Base-by-base conservation (phyloP, 2,797 vertebrate genomes). In the Siniperca undulata region DNA sequence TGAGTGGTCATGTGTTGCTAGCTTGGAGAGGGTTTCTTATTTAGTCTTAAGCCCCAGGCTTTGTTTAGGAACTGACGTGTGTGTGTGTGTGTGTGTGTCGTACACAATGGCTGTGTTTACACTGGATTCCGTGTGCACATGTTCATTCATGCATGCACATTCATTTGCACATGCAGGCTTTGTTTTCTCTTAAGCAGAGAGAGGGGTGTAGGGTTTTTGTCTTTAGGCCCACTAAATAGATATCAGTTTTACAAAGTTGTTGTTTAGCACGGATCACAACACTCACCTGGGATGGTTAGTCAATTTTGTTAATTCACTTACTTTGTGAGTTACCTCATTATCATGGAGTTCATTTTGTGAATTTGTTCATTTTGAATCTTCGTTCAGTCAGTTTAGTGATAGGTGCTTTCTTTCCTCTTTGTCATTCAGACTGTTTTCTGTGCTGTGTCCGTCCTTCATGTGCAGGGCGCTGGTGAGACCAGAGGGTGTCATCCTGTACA, bases 71-170 rank as follows among this genome's bases (percentile, higher is more conserved):
- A 78, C 74, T 77, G 67, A 84, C 74, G 72, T 84, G 80, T 84
- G 80, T 81, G 81, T 79, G 80, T 70, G 67, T 78, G 79, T 70
- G 79, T 80, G 86, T 89, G 82, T 80, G 73, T 74, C 16, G 52
- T 86, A 86, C 87, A 91, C 88, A 92, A 88, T 87, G 66, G 83
- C 79, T 67, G 79, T 93, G 90, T 94, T 93, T 93, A 92, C 85
- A 83, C 84, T 91, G 81, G 87, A 89, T 82, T 88, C n/a, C 44
- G 66, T 70, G 85, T 88, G 85, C 82, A 81, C 82, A 78, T 77
- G 85, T 85, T 72, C 77, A 74, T 84, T 85, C 81, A 73, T 83
- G 83, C 85, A 55, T 85, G 73, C 77, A 77, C 83, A 82, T 74
- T 79, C 70, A 78, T 73, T 81, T 8, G 11, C 78, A 81, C 55